Percentiles rank a stretch among this genome's conserved stretches.
Evolutionary conservation across 2,797 vertebrate species (phyloP).

Genomic region (Nannoperca australis): DNA sequence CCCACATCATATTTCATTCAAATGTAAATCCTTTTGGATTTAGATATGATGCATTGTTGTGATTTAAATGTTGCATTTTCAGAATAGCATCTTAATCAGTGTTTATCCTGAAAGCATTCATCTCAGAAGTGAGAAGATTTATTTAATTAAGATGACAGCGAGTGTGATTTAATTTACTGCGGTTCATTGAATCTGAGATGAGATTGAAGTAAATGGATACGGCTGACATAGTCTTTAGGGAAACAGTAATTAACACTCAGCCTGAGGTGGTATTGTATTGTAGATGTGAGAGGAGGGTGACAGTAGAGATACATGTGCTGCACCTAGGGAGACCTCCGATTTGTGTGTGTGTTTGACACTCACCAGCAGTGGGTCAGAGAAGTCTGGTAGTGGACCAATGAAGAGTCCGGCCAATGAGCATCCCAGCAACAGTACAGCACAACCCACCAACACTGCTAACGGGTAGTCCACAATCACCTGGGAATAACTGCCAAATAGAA

Average conservation of each 20-base stretch:
- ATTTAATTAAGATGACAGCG: constrained; percentile 46
- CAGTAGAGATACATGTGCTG: neutral
- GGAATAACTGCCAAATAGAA: constrained; percentile 87
- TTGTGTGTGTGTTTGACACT: constrained; percentile 62
- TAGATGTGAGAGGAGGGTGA: constrained; percentile 20
- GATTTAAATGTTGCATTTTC: constrained; percentile 10
- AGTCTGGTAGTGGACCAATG: constrained; percentile 91
- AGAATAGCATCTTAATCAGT: constrained; percentile 22
- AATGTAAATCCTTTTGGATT: constrained; percentile 14
- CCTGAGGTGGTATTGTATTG: constrained; percentile 27
- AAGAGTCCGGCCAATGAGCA: constrained; percentile 92
- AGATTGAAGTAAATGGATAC: constrained; percentile 32
- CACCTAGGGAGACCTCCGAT: neutral
- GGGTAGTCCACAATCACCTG: constrained; percentile 93
- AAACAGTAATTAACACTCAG: constrained; percentile 50
- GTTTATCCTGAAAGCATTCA: constrained; percentile 12
- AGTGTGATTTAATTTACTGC: constrained; percentile 24
- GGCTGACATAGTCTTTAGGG: constrained; percentile 42
- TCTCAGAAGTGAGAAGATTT: constrained; percentile 26
- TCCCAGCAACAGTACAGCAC: constrained; percentile 84
- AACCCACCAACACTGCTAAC: constrained; percentile 85
- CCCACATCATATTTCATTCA: neutral
- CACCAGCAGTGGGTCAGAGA: constrained; percentile 94
- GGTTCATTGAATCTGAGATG: constrained; percentile 52
- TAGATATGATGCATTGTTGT: constrained; percentile 22